Conservation (phyloP, 2,888 invertebrate species). For the Drepana falcataria region DNA sequence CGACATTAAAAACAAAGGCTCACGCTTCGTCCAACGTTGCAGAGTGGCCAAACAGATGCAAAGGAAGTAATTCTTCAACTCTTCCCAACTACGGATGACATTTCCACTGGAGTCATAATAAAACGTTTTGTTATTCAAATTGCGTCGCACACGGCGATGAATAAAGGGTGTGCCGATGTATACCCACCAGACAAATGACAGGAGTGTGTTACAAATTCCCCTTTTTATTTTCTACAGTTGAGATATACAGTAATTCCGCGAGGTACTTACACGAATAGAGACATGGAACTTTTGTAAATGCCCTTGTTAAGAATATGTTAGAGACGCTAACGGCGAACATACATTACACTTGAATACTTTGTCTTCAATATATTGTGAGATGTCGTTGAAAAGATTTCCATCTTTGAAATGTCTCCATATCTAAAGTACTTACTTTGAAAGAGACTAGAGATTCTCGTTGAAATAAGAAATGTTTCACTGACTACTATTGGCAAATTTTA, state of each 20-base stretch:
- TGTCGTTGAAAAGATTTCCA: neutral
- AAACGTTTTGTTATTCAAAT: conserved; percentile 20
- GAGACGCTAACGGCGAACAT: neutral
- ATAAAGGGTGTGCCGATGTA: conserved; percentile 16
- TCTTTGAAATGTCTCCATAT: too few species aligned
- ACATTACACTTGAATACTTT: neutral
- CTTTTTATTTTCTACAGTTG: conserved; percentile 11
- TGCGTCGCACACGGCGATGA: conserved; percentile 13
- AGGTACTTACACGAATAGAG: conserved; percentile 2
- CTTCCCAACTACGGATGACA: neutral
- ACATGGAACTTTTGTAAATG: neutral
- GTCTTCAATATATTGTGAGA: neutral
- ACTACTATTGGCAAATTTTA: too few species aligned
- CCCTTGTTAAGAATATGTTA: neutral
- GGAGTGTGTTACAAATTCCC: conserved; percentile 10
- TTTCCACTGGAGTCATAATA: conserved; percentile 1
- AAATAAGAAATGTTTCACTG: too few species aligned
- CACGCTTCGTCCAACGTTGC: neutral
- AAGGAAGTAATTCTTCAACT: neutral
- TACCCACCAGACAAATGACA: conserved; percentile 14
- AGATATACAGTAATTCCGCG: conserved; percentile 9
- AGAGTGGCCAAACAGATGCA: neutral
- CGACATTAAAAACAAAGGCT: neutral
- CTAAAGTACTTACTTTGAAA: too few species aligned
- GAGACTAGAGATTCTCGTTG: too few species aligned